Evolutionary conservation across 2,888 invertebrate species (phyloP), one percentile per base, ranked within the genome.

Genomic region (Hirudinaria manillensis): DNA sequence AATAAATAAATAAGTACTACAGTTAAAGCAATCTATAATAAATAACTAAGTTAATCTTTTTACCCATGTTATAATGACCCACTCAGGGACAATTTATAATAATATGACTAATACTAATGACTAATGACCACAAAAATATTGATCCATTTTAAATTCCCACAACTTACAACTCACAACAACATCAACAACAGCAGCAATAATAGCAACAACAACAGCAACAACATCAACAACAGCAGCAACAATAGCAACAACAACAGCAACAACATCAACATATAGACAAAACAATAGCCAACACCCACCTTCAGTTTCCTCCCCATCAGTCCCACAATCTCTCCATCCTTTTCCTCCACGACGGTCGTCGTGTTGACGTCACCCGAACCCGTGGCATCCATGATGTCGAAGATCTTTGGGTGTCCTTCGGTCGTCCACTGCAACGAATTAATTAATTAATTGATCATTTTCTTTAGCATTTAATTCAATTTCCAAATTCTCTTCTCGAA

Each of bases 301-400:
- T 92, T 92, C 67, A 99, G 87, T 83, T 90, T 91, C 78, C 93
- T 89, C 34, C 97, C 97, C 77, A 93, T 92, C 27, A 95, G 84
- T 74, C 96, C 95, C 6, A 84, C 84, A 79, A 95, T 89, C 80
- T 86, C 87, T 53, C 93, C 93, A 83, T 93, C 91, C 82, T 89
- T 88, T 77, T 88, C 88, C 77, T 89, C 89, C 10, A 91, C 90
- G 78, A 91, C 87, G 77, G 90, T 91, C 73, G 91, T 91, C 10
- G 94, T 95, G 85, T 93, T 93, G 75, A 98, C 94, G 89, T 99
- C 98, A 4, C 98, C 99, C 83, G 93, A 92, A 29, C 99, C 99
- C 81, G 93, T 93, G 83, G 95, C 94, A 87, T 99, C 97, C 83
- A 91, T 93, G 77, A 97, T 89, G 85, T 96, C 96, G 82, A 98